These are phyloP conservation scores for Neodiprion fabricii DNA, from an alignment of 1,140 invertebrate genomes.

Conservation along the genomic window DNA sequence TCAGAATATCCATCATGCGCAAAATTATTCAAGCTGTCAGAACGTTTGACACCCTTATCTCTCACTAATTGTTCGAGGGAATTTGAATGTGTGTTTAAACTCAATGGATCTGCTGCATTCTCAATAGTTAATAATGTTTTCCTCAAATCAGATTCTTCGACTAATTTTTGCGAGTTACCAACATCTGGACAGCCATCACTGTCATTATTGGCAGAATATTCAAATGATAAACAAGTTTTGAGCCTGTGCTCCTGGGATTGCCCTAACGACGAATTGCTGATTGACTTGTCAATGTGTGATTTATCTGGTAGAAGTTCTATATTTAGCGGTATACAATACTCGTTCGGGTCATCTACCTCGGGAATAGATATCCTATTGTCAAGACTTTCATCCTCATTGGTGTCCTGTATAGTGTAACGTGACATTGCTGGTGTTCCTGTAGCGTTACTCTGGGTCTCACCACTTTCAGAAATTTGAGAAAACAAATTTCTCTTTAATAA, in stretches of 20 bases:
- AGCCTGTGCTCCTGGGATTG: no score
- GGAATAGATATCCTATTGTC: not conserved
- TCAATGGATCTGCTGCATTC: constrained; percentile 24
- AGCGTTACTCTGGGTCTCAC: not conserved
- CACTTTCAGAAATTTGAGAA: not conserved
- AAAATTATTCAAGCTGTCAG: constrained; percentile 37
- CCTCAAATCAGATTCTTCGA: not conserved
- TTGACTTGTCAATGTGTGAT: not conserved
- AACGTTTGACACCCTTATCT: constrained; percentile 50
- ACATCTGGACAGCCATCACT: not conserved
- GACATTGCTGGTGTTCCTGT: not conserved
- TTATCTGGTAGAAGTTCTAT: not conserved
- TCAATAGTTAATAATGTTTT: not conserved
- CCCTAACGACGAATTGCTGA: not conserved
- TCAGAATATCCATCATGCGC: not conserved
- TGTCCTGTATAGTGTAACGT: not conserved
- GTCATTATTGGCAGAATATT: not conserved
- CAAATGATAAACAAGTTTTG: not conserved
- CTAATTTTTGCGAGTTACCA: not conserved
- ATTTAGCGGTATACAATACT: not conserved
- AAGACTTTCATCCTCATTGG: not conserved
- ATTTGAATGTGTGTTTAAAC: constrained; percentile 15
- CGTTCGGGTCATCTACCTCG: not conserved
- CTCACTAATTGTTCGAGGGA: constrained; percentile 45
- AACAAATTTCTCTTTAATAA: not conserved